Evolutionary conservation across 2,888 invertebrate genomes (phyloP).

Genomic region (Trisateles emortualis): DNA sequence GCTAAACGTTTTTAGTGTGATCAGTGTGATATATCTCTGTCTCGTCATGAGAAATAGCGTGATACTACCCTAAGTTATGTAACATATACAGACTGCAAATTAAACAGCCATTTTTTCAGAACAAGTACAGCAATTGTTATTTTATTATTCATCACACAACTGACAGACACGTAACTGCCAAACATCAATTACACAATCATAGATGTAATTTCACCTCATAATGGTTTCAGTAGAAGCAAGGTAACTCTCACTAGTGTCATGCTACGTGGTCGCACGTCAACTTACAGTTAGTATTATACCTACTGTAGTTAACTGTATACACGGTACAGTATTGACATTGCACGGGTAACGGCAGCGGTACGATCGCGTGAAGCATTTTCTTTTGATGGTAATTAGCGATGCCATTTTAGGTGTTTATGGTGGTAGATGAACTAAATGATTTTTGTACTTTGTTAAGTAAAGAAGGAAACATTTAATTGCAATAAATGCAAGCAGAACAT

Average conservation of each 20-base stretch:
- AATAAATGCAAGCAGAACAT: too few species aligned
- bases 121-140: too few species aligned
- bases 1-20: too few species aligned
- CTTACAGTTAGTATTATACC: slow-evolving; percentile 5
- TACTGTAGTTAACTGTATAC: neutral
- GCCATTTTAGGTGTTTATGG: slow-evolving; percentile 4
- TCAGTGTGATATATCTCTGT: too few species aligned
- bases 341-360: slow-evolving; percentile 22
- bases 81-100: too few species aligned
- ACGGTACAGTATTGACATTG: slow-evolving; percentile 25
- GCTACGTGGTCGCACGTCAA: slow-evolving; percentile 39
- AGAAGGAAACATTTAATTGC: too few species aligned
- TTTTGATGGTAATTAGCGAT: slow-evolving; percentile 13
- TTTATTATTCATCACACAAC: neutral
- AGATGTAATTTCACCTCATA: slow-evolving; percentile 36
- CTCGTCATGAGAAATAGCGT: too few species aligned
- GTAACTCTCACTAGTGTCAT: slow-evolving; percentile 49
- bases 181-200: slow-evolving; percentile 18
- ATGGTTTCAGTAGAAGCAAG: slow-evolving; percentile 15
- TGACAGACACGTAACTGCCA: neutral
- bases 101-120: too few species aligned
- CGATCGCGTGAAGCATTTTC: slow-evolving; percentile 38
- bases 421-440: too few species aligned
- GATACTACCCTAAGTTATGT: too few species aligned
- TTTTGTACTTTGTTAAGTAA: neutral